Evolutionary conservation across 2,797 vertebrate species (phyloP).

Genomic region (Dallia pectoralis): DNA sequence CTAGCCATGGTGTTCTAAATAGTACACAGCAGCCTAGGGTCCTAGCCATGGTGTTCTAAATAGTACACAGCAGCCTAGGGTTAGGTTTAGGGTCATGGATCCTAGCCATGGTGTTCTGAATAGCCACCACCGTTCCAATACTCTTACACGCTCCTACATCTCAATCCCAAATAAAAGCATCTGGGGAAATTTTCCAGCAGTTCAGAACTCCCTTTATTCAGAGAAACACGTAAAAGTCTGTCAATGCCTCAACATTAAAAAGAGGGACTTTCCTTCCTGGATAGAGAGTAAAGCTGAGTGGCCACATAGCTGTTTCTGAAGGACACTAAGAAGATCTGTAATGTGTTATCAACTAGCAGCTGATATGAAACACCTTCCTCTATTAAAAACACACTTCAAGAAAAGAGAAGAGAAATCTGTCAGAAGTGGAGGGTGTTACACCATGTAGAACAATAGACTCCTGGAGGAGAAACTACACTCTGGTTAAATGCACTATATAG

Average conservation of each 20-base stretch:
- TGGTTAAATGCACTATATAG: too few species aligned
- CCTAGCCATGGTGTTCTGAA: slow-evolving; percentile 37
- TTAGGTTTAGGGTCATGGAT: too few species aligned
- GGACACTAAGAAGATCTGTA: slow-evolving; percentile 50
- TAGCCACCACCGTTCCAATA: slow-evolving; percentile 43
- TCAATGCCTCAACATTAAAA: slow-evolving; percentile 60
- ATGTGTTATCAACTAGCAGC: slow-evolving; percentile 65
- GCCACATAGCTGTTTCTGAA: slow-evolving; percentile 40
- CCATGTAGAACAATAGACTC: too few species aligned
- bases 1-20: slow-evolving; percentile 37
- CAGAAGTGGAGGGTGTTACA: slow-evolving; percentile 28
- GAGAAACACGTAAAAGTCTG: slow-evolving; percentile 49
- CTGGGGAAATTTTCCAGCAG: slow-evolving; percentile 17
- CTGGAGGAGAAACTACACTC: too few species aligned
- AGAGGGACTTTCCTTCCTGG: slow-evolving; percentile 33
- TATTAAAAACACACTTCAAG: slow-evolving; percentile 65
- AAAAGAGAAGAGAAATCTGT: slow-evolving; percentile 36
- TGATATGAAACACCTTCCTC: slow-evolving; percentile 75
- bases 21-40: too few species aligned
- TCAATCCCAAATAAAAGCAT: slow-evolving; percentile 30
- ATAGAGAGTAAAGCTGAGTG: slow-evolving; percentile 46
- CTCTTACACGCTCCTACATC: slow-evolving; percentile 41
- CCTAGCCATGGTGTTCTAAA: slow-evolving; percentile 37
- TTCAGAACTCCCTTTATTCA: slow-evolving; percentile 32
- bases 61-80: too few species aligned